Percentiles rank a stretch among this genome's conserved stretches.
Evolutionary conservation across 2,888 invertebrate genomes (phyloP).

Genomic region (Sphaerophoria taeniata): DNA sequence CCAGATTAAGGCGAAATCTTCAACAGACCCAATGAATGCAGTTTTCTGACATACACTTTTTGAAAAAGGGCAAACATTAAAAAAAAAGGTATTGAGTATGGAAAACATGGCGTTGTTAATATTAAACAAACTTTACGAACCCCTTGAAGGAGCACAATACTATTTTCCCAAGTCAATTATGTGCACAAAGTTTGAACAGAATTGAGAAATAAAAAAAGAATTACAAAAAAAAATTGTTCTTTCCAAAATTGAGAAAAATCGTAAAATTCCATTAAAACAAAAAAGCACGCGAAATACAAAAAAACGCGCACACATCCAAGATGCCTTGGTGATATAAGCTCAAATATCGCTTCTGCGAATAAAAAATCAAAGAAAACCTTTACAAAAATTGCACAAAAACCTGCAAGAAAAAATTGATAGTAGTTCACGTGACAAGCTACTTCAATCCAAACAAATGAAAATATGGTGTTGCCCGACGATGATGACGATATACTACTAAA

Average conservation of each 20-base stretch:
- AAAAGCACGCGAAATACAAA: constrained; percentile 31
- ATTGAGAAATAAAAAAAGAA: neutral
- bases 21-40: constrained; percentile 42
- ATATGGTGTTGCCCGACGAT: constrained; percentile 74
- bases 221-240: constrained; percentile 21
- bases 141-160: constrained; percentile 54
- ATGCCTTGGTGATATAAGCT: constrained; percentile 69
- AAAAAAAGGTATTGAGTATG: neutral
- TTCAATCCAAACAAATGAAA: constrained; percentile 69
- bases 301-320: constrained; percentile 37
- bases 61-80: neutral
- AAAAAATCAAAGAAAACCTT: constrained; percentile 28
- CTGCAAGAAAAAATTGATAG: constrained; percentile 5
- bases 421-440: constrained; percentile 66
- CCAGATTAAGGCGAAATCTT: constrained; percentile 31
- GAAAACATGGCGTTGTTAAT: constrained; percentile 59
- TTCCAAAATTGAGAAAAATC: constrained; percentile 11
- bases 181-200: constrained; percentile 24
- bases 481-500: constrained; percentile 69
- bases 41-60: constrained; percentile 33
- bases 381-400: constrained; percentile 12
- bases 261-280: neutral
- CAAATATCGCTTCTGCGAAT: constrained; percentile 52
- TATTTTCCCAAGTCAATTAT: constrained; percentile 61
- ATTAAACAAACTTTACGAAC: constrained; percentile 53